A percentile compares a stretch with the other conserved stretches of the same genome.
Evolutionary conservation across 2,113 vertebrate genomes (phyloP).

Genomic region (Mustela nigripes): DNA sequence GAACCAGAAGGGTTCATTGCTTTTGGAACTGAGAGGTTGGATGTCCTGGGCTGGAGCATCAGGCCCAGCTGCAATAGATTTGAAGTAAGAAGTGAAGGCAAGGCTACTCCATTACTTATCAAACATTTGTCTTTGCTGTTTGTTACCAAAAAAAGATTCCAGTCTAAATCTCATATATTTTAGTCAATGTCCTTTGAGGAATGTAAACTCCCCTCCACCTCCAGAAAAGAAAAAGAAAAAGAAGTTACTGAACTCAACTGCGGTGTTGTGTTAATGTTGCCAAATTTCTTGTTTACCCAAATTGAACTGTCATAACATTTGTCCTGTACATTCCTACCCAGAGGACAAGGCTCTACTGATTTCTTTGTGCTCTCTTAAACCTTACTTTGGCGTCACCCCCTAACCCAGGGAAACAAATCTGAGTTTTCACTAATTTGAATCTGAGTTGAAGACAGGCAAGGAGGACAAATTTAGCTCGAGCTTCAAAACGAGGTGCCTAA

Average conservation of each 20-base stretch:
- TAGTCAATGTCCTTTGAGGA: slow-evolving; percentile 14
- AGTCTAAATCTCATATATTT: slow-evolving; percentile 52
- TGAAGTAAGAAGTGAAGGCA: not conserved
- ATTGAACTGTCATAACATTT: slow-evolving; percentile 1
- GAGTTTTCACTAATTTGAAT: slow-evolving; percentile 36
- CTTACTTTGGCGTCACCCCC: slow-evolving; percentile 21
- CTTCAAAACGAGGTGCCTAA: not conserved
- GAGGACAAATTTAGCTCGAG: not conserved
- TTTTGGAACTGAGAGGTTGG: not conserved
- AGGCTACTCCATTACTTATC: accelerated
- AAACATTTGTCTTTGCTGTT: not conserved
- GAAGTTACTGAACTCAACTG: not conserved
- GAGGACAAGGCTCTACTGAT: slow-evolving; percentile 50
- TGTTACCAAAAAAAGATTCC: slow-evolving; percentile 18
- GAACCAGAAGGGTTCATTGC: not conserved
- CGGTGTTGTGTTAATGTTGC: not conserved
- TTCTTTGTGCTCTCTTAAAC: slow-evolving; percentile 51
- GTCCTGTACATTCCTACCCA: not conserved
- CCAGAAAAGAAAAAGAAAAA: not conserved
- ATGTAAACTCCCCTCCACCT: slow-evolving; percentile 38
- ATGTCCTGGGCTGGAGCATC: not conserved
- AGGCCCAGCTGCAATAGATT: not conserved
- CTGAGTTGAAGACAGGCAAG: not conserved
- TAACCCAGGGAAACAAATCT: slow-evolving; percentile 44
- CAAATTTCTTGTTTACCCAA: slow-evolving; percentile 64